Percentiles rank a stretch among this genome's conserved stretches.
These are phyloP conservation scores for Tiliacea citrago DNA, from an alignment of 2,888 invertebrate genomes.

Conservation along the genomic window DNA sequence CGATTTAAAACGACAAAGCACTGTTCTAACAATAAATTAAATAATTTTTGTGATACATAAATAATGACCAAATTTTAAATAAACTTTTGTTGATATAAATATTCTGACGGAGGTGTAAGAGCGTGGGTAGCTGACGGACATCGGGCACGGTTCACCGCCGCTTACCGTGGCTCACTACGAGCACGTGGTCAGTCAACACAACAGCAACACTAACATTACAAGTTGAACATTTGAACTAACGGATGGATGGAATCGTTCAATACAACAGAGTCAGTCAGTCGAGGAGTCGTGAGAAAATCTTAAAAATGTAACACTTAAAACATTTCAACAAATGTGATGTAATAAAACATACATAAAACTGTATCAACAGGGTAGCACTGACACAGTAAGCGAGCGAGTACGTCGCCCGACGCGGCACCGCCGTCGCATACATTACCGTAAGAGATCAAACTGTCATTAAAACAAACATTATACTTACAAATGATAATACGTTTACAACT, in stretches of 20 bases:
- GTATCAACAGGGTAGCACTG: constrained; percentile 39
- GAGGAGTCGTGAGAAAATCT: constrained; percentile 54
- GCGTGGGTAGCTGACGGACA: constrained; percentile 70
- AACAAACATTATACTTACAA: constrained; percentile 86
- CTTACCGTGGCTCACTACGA: constrained; percentile 38
- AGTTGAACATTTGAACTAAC: constrained; percentile 65
- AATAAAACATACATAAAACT: constrained; percentile 56
- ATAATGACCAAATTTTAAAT: constrained; percentile 81
- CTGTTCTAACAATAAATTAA: constrained; percentile 78
- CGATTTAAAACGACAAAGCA: constrained; percentile 74
- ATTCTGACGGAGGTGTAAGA: constrained; percentile 71
- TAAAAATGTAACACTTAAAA: constrained; percentile 62
- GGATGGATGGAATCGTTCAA: constrained; percentile 64
- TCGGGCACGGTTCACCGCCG: constrained; percentile 54
- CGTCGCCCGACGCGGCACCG: constrained; percentile 69
- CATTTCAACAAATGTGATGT: constrained; percentile 64
- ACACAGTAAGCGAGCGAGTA: constrained; percentile 57
- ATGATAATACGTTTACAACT: constrained; percentile 88
- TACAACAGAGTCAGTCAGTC: constrained; percentile 64
- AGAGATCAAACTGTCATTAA: constrained; percentile 90
- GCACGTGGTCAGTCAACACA: constrained; percentile 35
- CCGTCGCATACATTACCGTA: constrained; percentile 83
- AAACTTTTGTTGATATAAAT: constrained; percentile 76
- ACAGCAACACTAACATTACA: constrained; percentile 56
- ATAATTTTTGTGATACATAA: constrained; percentile 81